phyloP scores from a whole-genome alignment of 2,888 invertebrate genomes.

The Agrochola lychnidis region DNA sequence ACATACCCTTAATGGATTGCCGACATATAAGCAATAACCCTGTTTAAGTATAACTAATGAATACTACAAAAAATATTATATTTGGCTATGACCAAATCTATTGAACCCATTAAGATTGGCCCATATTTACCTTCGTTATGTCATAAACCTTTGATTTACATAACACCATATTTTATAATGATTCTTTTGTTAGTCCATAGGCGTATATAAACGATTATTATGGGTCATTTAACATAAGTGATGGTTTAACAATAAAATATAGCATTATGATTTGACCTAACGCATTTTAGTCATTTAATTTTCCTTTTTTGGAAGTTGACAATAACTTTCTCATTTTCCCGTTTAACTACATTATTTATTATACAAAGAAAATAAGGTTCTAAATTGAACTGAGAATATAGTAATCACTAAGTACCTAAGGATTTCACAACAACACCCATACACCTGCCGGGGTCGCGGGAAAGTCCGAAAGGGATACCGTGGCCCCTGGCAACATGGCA shows the following conservation, averaged over 20 bases:
- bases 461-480: no score
- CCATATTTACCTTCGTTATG: conserved; percentile 32
- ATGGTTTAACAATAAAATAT: conserved; percentile 48
- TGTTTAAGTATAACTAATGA: background rate
- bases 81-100: conserved; percentile 29
- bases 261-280: conserved; percentile 9
- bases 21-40: no score
- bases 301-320: conserved; percentile 2
- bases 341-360: background rate
- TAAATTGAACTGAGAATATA: background rate
- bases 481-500: no score
- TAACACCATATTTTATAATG: conserved; percentile 40
- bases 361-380: background rate
- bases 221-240: conserved; percentile 38
- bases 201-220: conserved; percentile 34
- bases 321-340: background rate
- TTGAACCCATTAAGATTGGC: conserved; percentile 31
- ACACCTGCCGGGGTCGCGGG: no score
- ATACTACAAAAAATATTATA: background rate
- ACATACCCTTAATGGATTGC: no score
- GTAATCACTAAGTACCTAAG: background rate
- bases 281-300: background rate
- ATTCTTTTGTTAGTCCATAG: conserved; percentile 45
- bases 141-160: conserved; percentile 53
- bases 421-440: no score